phyloP scores from a whole-genome alignment of 1,140 invertebrate genomes.

The Drosophila pandora region DNA sequence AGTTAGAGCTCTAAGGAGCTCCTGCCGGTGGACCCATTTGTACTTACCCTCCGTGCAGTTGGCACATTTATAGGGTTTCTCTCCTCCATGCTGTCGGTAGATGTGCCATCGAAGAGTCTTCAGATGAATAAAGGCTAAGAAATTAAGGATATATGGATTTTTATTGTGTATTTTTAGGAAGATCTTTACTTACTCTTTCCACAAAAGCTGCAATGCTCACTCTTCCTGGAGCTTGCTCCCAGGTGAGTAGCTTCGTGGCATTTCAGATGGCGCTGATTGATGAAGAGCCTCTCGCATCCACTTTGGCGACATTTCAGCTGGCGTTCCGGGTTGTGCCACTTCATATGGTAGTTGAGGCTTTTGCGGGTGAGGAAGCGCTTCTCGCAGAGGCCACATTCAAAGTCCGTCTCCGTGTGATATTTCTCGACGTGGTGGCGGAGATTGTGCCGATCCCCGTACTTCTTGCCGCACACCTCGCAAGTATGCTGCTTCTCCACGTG shows the following conservation, averaged over 20 bases:
- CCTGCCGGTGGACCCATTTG: no score
- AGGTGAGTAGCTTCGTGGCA: slow-evolving; percentile 75
- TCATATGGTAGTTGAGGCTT: slow-evolving; percentile 78
- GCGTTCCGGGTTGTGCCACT: slow-evolving; percentile 76
- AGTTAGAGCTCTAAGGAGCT: neutral
- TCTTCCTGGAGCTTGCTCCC: slow-evolving; percentile 61
- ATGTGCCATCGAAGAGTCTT: slow-evolving; percentile 80
- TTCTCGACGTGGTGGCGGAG: slow-evolving; percentile 74
- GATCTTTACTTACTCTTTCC: slow-evolving; percentile 59
- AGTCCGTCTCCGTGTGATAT: slow-evolving; percentile 79
- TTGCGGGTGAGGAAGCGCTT: slow-evolving; percentile 78
- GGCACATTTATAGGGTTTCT: slow-evolving; percentile 76
- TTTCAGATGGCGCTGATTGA: slow-evolving; percentile 74
- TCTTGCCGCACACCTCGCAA: slow-evolving; percentile 74
- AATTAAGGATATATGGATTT: no score
- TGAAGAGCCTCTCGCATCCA: slow-evolving; percentile 74
- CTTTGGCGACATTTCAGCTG: slow-evolving; percentile 67
- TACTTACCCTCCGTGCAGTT: slow-evolving; percentile 76
- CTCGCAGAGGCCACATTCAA: slow-evolving; percentile 70
- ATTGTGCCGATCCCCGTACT: slow-evolving; percentile 79
- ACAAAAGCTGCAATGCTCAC: slow-evolving; percentile 72
- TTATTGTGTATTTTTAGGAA: no score
- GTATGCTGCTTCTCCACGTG: slow-evolving; percentile 70
- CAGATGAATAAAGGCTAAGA: slow-evolving; percentile 73
- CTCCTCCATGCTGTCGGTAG: slow-evolving; percentile 74